These are phyloP conservation scores for Triplophysa yarkandensis DNA, from an alignment of 2,797 vertebrate genomes.

Conservation along the genomic window DNA sequence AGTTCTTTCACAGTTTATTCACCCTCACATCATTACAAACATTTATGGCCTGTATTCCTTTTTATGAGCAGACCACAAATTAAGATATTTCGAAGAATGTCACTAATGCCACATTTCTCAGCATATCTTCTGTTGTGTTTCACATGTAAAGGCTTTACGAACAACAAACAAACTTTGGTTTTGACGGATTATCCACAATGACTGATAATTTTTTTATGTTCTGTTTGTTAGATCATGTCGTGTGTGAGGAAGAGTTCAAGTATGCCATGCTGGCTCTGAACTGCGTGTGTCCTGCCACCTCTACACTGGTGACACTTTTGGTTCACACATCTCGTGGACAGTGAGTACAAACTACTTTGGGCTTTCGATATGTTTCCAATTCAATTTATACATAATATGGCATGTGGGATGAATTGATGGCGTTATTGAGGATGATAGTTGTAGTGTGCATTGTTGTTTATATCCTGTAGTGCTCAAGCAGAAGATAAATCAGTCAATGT, in stretches of 20 bases:
- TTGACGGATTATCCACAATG: not conserved
- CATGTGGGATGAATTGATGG: not conserved
- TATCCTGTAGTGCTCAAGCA: not conserved
- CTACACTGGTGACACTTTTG: conserved; percentile 94
- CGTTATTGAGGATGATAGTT: not conserved
- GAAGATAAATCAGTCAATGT: too few species aligned
- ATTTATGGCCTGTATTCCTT: too few species aligned
- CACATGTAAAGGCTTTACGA: too few species aligned
- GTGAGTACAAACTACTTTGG: conserved; percentile 79
- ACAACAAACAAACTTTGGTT: too few species aligned
- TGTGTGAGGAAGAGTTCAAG: conserved; percentile 99
- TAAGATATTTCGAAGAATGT: too few species aligned
- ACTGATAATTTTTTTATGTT: not conserved
- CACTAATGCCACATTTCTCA: too few species aligned
- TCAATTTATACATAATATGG: not conserved
- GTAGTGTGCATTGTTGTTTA: not conserved
- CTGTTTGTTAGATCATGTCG: conserved; percentile 87
- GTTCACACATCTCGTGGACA: conserved; percentile 98
- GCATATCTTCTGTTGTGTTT: too few species aligned
- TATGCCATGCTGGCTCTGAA: conserved; percentile 98
- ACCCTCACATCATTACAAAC: too few species aligned
- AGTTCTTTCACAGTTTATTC: too few species aligned
- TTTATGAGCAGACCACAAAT: too few species aligned
- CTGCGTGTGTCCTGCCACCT: conserved; percentile 96
- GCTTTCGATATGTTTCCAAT: not conserved